Conservation (phyloP, 2,888 invertebrate species). For the Nephrotoma flavescens region DNA sequence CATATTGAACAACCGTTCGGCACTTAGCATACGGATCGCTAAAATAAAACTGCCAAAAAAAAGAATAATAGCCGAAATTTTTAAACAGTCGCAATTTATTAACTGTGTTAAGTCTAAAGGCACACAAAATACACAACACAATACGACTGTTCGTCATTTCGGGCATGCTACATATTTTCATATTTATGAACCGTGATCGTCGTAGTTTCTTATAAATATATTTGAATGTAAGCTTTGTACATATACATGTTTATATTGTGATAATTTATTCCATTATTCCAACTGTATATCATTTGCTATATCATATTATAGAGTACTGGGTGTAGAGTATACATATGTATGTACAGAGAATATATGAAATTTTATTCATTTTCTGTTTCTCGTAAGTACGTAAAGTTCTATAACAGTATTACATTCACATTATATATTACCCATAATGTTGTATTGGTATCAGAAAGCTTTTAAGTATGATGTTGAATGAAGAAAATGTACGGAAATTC, state of each 20-base stretch:
- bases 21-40: no score
- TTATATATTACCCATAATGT: background rate
- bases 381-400: background rate
- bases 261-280: background rate
- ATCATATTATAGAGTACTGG: background rate
- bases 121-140: background rate
- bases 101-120: background rate
- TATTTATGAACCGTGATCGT: background rate
- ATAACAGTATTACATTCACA: background rate
- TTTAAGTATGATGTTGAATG: background rate
- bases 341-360: background rate
- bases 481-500: background rate
- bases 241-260: background rate
- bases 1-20: no score
- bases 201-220: background rate
- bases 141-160: background rate
- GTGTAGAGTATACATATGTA: background rate
- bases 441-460: background rate
- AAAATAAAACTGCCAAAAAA: no score
- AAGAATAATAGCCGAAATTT: no score
- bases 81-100: background rate
- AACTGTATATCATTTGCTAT: background rate
- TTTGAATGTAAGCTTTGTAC: background rate
- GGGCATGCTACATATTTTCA: background rate
- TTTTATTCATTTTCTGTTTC: background rate